Evolutionary conservation across 2,113 vertebrate species (phyloP).

Genomic region (Labeo rohita): DNA sequence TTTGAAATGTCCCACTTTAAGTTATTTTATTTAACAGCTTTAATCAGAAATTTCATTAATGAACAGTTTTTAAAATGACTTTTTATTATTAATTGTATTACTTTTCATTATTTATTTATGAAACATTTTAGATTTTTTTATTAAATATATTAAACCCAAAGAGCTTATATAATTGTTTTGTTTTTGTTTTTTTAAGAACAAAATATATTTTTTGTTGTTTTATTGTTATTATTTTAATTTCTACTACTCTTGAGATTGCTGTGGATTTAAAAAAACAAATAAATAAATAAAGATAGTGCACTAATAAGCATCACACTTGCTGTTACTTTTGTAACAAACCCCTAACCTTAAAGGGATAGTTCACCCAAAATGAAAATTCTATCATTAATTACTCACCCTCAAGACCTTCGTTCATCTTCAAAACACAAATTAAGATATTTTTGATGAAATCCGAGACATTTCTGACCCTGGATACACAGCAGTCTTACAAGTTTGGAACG

Average conservation of each 20-base stretch:
- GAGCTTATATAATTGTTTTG: background rate
- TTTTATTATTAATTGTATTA: background rate
- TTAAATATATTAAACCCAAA: background rate
- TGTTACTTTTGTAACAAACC: background rate
- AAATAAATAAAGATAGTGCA: background rate
- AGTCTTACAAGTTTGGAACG: too few species aligned
- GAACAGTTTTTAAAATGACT: background rate
- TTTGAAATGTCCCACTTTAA: background rate
- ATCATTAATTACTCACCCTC: too few species aligned
- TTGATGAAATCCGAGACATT: too few species aligned
- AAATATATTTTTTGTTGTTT: background rate
- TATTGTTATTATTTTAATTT: background rate
- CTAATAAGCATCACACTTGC: background rate
- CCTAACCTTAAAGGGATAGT: background rate
- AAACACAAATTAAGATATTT: too few species aligned
- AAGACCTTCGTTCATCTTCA: too few species aligned
- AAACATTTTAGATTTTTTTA: background rate
- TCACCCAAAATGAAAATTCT: too few species aligned
- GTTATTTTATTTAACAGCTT: background rate
- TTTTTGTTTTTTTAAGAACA: too few species aligned
- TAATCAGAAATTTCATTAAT: background rate
- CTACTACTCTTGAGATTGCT: background rate
- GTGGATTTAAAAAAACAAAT: background rate
- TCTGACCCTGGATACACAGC: too few species aligned
- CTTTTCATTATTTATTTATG: background rate